Evolutionary conservation across 2,113 vertebrate genomes (phyloP), one percentile per base, ranked within the genome.

Genomic region (Oryzias melastigma): DNA sequence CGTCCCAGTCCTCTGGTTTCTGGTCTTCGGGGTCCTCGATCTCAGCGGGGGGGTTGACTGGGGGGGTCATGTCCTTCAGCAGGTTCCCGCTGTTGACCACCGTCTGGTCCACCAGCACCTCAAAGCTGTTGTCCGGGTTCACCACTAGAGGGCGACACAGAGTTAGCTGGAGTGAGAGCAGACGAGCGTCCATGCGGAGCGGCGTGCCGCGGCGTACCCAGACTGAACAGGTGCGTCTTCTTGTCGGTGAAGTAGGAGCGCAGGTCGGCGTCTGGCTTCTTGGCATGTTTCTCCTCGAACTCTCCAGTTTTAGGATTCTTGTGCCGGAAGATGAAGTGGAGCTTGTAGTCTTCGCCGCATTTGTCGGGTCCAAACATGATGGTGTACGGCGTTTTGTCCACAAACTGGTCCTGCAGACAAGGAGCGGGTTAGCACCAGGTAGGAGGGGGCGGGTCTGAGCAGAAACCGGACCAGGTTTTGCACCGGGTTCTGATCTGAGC

Each of bases 331-430:
- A 99, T 99, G 89, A 99, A 98, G 86, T 99, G 97, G 63, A 99
- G 84, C 68, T 99, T 99, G 80, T 99, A 99, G 73, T 99, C 97
- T 59, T 99, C 97, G 43, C 97, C 97, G 81, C 97, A 99, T 74
- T 99, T 99, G 85, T 99, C 97, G 1, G 97, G 97, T 29, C 97
- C 97, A 63, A 99, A 99, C 97, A 99, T 99, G 84, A 99, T 98
- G 2, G 95, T 98, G 81, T 99, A 99, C 0, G 94, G 89, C 15
- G 96, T 98, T 86, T 95, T 98, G 85, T 99, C 97, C 58, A 95
- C 93, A 81, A 99, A 98, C 20, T 96, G 92, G 64, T 96, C 94
- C 97, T 99, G 86, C 52, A 69, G 57, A 81, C 17, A 10, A 1
- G 25, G 25, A 35, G 8, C 35, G 35, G 35, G 8, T 12, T 35